Percentiles rank a stretch among this genome's conserved stretches.
These are phyloP conservation scores for Sarcophilus harrisii DNA, from an alignment of 2,797 vertebrate genomes.

Conservation along the genomic window DNA sequence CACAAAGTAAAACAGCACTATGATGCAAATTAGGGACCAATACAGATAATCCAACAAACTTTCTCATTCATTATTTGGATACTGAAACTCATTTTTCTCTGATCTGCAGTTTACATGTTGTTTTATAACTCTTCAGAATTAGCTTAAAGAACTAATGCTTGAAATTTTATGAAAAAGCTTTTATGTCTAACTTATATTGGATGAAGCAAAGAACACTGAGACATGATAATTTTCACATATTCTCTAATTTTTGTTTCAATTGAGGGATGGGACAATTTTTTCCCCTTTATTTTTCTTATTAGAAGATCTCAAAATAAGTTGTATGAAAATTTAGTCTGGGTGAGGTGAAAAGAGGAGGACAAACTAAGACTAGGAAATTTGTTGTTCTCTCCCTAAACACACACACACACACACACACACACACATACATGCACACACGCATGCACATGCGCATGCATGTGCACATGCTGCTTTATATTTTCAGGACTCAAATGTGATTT, in stretches of 20 bases:
- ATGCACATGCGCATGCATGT: too few relatives aligned
- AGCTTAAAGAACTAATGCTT: conserved; percentile 82
- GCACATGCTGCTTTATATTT: conserved; percentile 20
- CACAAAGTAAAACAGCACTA: conserved; percentile 70
- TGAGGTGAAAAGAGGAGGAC: background rate
- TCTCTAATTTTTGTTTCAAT: conserved; percentile 18
- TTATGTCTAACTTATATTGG: conserved; percentile 62
- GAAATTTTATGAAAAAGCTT: conserved; percentile 71
- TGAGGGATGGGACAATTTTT: background rate
- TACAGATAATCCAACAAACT: conserved; percentile 84
- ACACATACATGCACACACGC: too few relatives aligned
- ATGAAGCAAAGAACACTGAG: conserved; percentile 37
- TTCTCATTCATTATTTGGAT: conserved; percentile 80
- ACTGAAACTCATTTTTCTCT: conserved; percentile 83
- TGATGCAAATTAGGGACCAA: conserved; percentile 82
- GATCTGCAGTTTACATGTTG: conserved; percentile 75
- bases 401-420: background rate
- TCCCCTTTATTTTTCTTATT: conserved; percentile 41
- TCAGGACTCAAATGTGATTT: conserved; percentile 72
- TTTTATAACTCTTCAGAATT: conserved; percentile 82
- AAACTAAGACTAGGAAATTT: background rate
- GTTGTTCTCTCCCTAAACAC: background rate
- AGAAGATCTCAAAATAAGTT: conserved; percentile 23
- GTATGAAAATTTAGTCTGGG: background rate
- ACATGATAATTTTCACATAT: conserved; percentile 51